Percentiles rank a stretch among this genome's conserved stretches.
Evolutionary conservation across 2,888 invertebrate genomes (phyloP).

Genomic region (Euproctis similis): DNA sequence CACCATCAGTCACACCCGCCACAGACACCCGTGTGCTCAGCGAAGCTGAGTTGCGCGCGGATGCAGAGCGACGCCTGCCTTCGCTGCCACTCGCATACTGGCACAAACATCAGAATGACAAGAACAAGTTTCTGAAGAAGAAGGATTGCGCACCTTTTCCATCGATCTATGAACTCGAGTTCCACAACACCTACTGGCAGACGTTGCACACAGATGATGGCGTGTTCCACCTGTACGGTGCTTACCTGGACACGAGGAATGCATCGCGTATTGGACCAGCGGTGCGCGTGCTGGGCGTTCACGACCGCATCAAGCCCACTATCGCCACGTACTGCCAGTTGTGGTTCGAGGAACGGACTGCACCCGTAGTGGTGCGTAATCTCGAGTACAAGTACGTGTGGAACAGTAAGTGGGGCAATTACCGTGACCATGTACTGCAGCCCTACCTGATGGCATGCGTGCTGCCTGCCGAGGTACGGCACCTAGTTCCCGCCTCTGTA

Average conservation of each 20-base stretch:
- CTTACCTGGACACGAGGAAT: slow-evolving; percentile 89
- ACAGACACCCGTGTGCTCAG: slow-evolving; percentile 58
- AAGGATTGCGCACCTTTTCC: slow-evolving; percentile 90
- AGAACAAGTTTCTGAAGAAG: slow-evolving; percentile 79
- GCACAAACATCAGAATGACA: slow-evolving; percentile 87
- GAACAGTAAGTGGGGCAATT: slow-evolving; percentile 96
- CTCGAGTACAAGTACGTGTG: slow-evolving; percentile 95
- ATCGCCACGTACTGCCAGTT: slow-evolving; percentile 90
- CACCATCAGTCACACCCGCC: slow-evolving; percentile 26
- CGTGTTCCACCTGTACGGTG: slow-evolving; percentile 93
- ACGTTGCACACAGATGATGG: slow-evolving; percentile 87
- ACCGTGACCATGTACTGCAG: slow-evolving; percentile 92
- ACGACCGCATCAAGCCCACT: slow-evolving; percentile 90
- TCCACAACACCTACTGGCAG: slow-evolving; percentile 96
- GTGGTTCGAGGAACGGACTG: slow-evolving; percentile 90
- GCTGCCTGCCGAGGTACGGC: slow-evolving; percentile 83
- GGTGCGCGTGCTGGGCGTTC: slow-evolving; percentile 90
- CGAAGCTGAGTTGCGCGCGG: slow-evolving; percentile 85
- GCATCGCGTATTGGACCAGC: slow-evolving; percentile 88
- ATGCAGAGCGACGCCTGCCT: slow-evolving; percentile 86
- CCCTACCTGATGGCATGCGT: slow-evolving; percentile 93
- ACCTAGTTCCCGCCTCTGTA: slow-evolving; percentile 86
- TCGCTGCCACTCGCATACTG: slow-evolving; percentile 91
- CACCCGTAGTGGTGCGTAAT: slow-evolving; percentile 86
- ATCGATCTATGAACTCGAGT: slow-evolving; percentile 91